Evolutionary conservation across 2,113 vertebrate species (phyloP).

Genomic region (Megaceryle maxima): DNA sequence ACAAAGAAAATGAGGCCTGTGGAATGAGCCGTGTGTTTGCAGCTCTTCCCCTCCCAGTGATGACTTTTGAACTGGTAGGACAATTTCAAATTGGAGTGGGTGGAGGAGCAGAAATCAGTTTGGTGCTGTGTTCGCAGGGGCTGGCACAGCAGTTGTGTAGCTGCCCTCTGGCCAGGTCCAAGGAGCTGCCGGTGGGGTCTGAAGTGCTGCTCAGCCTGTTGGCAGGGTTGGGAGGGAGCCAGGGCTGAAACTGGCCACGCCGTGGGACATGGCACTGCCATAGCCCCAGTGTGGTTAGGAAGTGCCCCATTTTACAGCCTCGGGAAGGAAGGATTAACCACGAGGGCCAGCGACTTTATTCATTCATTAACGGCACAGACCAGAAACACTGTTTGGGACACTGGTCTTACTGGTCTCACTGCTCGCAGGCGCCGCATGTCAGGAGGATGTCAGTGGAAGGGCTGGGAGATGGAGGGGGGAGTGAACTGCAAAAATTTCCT

Average conservation of each 20-base stretch:
- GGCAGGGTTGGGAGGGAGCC: background rate
- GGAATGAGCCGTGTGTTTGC: background rate
- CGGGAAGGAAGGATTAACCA: background rate
- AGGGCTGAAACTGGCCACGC: background rate
- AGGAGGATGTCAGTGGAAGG: background rate
- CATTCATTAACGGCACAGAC: background rate
- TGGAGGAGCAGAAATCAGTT: background rate
- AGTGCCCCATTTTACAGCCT: fast-evolving
- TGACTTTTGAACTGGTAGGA: background rate
- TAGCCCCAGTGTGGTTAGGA: fast-evolving
- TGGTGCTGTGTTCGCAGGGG: fast-evolving
- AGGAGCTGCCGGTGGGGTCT: background rate
- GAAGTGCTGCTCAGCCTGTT: background rate
- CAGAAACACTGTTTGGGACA: background rate
- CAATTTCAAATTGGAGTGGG: background rate
- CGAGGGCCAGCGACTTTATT: background rate
- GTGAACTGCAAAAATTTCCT: background rate
- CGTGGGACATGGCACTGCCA: fast-evolving
- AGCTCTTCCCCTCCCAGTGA: background rate
- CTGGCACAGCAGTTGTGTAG: fast-evolving
- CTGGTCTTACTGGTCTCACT: background rate
- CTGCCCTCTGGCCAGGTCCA: background rate
- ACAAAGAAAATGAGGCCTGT: fast-evolving
- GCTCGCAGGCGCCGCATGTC: fast-evolving
- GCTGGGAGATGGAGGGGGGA: no score